phyloP scores from a whole-genome alignment of 37 sponge, comb jelly and placozoan genomes.

The Aplysina aerophoba region DNA sequence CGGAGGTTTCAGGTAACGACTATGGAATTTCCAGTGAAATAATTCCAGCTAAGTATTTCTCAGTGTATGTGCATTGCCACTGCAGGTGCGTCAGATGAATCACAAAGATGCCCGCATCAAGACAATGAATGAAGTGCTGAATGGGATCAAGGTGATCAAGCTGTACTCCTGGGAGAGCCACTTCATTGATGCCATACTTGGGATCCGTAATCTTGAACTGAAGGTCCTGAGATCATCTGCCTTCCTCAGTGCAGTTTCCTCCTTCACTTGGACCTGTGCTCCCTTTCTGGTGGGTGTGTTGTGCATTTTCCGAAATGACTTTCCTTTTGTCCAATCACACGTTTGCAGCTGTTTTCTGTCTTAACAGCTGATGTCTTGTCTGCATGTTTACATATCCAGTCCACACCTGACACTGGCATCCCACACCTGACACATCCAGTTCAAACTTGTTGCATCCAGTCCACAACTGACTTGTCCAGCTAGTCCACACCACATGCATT shows the following conservation, averaged over 20 bases:
- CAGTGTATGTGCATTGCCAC: no score
- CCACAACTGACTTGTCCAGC: no score
- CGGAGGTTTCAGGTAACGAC: constrained; percentile 53
- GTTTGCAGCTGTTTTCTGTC: background rate
- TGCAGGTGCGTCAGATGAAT: constrained; percentile 65
- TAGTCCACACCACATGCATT: background rate
- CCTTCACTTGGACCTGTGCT: constrained; percentile 89
- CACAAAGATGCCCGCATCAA: constrained; percentile 81
- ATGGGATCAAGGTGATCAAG: constrained; percentile 98
- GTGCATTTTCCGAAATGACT: background rate
- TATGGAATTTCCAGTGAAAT: no score
- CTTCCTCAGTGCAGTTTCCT: constrained; percentile 63
- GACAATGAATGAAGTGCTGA: constrained; percentile 86
- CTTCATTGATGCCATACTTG: constrained; percentile 65
- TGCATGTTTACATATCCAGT: constrained; percentile 7
- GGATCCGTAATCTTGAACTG: constrained; percentile 80
- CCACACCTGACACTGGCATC: no score
- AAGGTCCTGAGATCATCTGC: constrained; percentile 59
- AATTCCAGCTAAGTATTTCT: no score
- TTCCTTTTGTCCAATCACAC: background rate
- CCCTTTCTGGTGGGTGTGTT: constrained; percentile 82
- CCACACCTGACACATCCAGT: no score
- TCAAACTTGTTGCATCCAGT: no score
- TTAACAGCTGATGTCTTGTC: background rate
- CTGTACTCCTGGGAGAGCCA: constrained; percentile 96